A percentile compares a stretch with the other conserved stretches of the same genome.
Evolutionary conservation across 2,797 vertebrate genomes (phyloP).

Genomic region (Fringilla coelebs): DNA sequence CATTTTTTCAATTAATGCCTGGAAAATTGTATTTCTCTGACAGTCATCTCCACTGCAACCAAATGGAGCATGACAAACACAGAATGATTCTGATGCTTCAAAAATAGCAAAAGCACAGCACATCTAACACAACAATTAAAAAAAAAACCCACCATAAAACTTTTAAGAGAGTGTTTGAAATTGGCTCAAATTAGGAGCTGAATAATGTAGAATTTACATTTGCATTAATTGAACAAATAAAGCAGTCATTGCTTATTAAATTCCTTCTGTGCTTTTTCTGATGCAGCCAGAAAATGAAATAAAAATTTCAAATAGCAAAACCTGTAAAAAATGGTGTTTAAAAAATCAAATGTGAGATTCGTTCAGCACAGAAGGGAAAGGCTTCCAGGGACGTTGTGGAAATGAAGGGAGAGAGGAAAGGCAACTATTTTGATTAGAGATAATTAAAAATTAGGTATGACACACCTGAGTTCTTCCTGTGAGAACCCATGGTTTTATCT

Average conservation of each 20-base stretch:
- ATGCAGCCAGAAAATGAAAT: not conserved
- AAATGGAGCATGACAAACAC: conserved; percentile 26
- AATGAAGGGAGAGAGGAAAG: not conserved
- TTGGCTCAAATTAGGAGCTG: not conserved
- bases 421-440: not conserved
- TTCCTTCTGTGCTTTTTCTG: not conserved
- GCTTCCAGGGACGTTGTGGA: not conserved
- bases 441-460: no score
- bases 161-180: not conserved
- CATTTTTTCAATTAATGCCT: conserved; percentile 12
- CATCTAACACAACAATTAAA: not conserved
- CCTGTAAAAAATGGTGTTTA: not conserved
- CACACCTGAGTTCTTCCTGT: not conserved
- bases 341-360: not conserved
- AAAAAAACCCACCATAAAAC: not conserved
- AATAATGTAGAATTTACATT: not conserved
- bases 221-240: not conserved
- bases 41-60: conserved; percentile 36
- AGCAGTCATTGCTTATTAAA: not conserved
- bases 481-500: not conserved
- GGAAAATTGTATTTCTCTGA: conserved; percentile 36
- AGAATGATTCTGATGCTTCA: not conserved
- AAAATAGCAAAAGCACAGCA: not conserved
- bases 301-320: not conserved
- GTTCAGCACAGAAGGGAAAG: not conserved